Conservation (phyloP, 2,888 invertebrate genomes). For the Amphipoea lucens region DNA sequence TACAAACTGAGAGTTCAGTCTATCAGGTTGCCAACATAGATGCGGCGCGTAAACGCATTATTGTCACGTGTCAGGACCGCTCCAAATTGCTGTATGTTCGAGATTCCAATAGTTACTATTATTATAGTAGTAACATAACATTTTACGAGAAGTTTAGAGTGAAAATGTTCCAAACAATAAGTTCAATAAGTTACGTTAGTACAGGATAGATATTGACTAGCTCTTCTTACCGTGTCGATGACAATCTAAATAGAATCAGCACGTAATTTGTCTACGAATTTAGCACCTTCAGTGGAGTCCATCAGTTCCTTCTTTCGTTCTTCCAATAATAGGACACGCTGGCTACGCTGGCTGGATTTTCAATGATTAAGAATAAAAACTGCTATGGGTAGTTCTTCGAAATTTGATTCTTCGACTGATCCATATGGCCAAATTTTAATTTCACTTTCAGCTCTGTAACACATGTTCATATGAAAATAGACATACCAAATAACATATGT, state of each 20-base stretch:
- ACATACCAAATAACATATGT: too few relatives aligned
- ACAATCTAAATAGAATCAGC: not conserved
- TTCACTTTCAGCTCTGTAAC: too few relatives aligned
- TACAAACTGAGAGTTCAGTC: slow-evolving; percentile 8
- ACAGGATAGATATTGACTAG: not conserved
- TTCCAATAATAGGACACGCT: not conserved
- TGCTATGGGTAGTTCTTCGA: too few relatives aligned
- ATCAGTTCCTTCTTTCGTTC: not conserved
- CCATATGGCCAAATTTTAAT: too few relatives aligned
- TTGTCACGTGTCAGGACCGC: slow-evolving; percentile 29
- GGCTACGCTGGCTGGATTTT: too few relatives aligned
- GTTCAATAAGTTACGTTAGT: not conserved
- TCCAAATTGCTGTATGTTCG: slow-evolving; percentile 24
- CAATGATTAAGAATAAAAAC: too few relatives aligned
- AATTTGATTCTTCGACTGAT: too few relatives aligned
- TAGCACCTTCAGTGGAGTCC: not conserved
- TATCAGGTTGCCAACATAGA: slow-evolving; percentile 33
- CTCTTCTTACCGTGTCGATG: not conserved
- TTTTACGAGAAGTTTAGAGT: slow-evolving; percentile 19
- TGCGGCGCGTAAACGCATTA: slow-evolving; percentile 22
- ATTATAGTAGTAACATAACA: slow-evolving; percentile 15
- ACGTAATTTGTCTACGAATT: too few relatives aligned
- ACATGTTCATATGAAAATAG: too few relatives aligned
- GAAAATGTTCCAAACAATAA: not conserved
- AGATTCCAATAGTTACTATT: slow-evolving; percentile 17